A percentile compares a stretch with the other conserved stretches of the same genome.
Conservation (phyloP, 2,888 invertebrate genomes). For the Ethmia dodecea region DNA sequence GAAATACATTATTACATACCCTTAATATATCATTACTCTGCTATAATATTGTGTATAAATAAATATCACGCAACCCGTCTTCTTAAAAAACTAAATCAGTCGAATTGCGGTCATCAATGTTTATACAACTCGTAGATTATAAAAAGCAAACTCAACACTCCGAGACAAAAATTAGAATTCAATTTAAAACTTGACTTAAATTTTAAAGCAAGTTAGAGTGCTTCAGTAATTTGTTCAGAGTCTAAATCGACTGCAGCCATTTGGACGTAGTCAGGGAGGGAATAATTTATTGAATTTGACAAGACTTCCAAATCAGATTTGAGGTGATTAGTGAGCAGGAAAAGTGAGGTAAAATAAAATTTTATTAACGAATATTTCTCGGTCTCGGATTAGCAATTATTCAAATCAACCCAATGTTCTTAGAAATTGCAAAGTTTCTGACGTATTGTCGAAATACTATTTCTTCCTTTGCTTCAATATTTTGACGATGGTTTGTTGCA, state of each 20-base stretch:
- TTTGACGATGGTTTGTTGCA: no score
- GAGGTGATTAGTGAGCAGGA: slow-evolving; percentile 4
- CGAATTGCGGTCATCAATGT: not conserved
- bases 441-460: no score
- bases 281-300: slow-evolving; percentile 17
- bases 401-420: no score
- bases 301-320: slow-evolving; percentile 6
- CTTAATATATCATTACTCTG: not conserved
- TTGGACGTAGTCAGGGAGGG: slow-evolving; percentile 21
- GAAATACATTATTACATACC: no score
- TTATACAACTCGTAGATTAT: not conserved
- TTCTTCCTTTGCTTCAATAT: no score
- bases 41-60: no score
- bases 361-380: no score
- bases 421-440: no score
- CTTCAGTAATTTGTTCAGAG: slow-evolving; percentile 24
- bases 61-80: no score
- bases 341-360: no score
- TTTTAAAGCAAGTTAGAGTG: slow-evolving; percentile 26
- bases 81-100: not conserved
- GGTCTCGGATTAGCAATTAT: no score
- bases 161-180: slow-evolving; percentile 21
- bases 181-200: slow-evolving; percentile 24
- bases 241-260: slow-evolving; percentile 20
- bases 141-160: slow-evolving; percentile 6